Evolutionary conservation across 2,113 vertebrate species (phyloP).

Genomic region (Ondatra zibethicus): DNA sequence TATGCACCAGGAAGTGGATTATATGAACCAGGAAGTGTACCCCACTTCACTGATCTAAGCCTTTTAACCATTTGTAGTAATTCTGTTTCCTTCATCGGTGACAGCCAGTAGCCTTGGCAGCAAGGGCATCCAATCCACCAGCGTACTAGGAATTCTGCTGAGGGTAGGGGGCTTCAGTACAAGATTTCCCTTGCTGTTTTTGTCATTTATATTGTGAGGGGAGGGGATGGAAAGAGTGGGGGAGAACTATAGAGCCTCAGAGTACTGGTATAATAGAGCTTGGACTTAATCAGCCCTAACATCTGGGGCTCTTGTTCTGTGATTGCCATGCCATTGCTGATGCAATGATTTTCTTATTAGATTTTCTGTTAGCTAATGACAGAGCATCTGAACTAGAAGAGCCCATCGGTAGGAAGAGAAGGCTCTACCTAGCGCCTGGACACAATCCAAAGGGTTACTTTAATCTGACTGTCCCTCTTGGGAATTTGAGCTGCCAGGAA

Average conservation of each 20-base stretch:
- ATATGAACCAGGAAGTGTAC: not conserved
- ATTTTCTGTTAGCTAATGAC: slow-evolving; percentile 11
- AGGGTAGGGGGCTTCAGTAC: not conserved
- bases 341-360: not conserved
- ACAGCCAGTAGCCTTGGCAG: not conserved
- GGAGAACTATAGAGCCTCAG: not conserved
- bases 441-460: not conserved
- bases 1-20: not conserved
- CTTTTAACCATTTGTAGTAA: not conserved
- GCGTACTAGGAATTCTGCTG: not conserved
- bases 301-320: not conserved
- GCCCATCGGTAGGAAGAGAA: not conserved
- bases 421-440: not conserved
- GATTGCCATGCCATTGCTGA: not conserved
- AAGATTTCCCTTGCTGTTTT: not conserved
- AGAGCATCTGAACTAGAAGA: not conserved
- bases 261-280: not conserved
- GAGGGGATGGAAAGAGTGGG: not conserved
- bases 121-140: not conserved
- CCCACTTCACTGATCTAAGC: not conserved
- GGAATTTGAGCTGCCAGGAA: not conserved
- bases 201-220: not conserved
- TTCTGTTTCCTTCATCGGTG: not conserved
- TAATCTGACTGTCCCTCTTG: not conserved
- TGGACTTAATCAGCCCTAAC: not conserved